A percentile compares a stretch with the other conserved stretches of the same genome.
phyloP scores from a whole-genome alignment of 2,113 vertebrate species.

The Scopus umbretta region DNA sequence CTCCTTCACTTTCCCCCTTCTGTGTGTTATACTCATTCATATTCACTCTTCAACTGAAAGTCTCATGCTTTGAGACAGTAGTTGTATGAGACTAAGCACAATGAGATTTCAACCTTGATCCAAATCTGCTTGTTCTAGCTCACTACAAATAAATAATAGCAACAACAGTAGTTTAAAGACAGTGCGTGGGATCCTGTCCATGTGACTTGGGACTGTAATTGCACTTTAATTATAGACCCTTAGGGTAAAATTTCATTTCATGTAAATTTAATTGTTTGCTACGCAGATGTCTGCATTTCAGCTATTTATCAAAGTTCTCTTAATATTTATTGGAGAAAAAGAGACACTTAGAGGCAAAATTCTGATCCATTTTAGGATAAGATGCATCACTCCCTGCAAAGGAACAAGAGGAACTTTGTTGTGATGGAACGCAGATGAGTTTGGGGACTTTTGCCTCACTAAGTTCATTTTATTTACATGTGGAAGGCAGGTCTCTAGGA shows the following conservation, averaged over 20 bases:
- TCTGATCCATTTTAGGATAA: not conserved
- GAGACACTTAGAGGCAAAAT: not conserved
- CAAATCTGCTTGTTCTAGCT: not conserved
- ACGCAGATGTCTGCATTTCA: not conserved
- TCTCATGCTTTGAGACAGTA: not conserved
- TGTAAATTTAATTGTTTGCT: constrained; percentile 27
- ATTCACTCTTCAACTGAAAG: not conserved
- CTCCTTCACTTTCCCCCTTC: not conserved
- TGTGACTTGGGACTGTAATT: not conserved
- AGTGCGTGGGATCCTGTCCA: not conserved
- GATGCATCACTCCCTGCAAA: not conserved
- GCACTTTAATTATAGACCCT: constrained; percentile 9
- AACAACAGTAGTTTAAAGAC: not conserved
- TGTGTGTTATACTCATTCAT: not conserved
- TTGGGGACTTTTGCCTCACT: not conserved
- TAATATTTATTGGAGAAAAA: not conserved
- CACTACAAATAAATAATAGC: not conserved
- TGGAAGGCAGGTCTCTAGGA: not conserved
- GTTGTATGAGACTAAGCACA: not conserved
- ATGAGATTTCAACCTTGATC: not conserved
- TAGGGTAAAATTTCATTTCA: not conserved
- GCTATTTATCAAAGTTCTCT: not conserved
- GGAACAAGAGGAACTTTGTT: not conserved
- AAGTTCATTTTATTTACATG: not conserved
- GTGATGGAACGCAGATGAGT: not conserved